phyloP scores from a whole-genome alignment of 2,113 vertebrate species.

The Phoxinus phoxinus region DNA sequence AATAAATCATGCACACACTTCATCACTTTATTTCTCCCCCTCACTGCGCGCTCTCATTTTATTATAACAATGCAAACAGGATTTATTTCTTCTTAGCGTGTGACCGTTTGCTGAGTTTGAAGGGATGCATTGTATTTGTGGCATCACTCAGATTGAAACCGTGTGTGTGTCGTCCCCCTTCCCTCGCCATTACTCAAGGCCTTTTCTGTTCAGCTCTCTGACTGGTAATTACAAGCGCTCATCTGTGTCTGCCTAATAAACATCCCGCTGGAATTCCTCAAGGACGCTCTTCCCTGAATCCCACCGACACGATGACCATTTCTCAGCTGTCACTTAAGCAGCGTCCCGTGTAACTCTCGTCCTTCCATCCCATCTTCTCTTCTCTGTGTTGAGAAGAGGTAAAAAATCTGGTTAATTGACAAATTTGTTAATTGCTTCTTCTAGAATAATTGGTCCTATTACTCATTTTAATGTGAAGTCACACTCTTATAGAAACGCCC shows the following conservation, averaged over 20 bases:
- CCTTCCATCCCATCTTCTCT: not conserved
- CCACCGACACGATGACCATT: slow-evolving; percentile 20
- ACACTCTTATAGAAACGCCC: no score
- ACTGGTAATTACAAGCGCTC: slow-evolving; percentile 62
- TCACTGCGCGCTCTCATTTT: slow-evolving; percentile 18
- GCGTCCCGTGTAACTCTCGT: not conserved
- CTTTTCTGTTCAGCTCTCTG: slow-evolving; percentile 45
- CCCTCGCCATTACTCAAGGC: slow-evolving; percentile 53
- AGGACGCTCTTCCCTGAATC: slow-evolving; percentile 38
- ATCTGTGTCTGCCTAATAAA: slow-evolving; percentile 66
- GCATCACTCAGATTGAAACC: slow-evolving; percentile 22
- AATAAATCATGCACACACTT: not conserved
- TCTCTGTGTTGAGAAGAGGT: not conserved
- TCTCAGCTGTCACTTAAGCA: slow-evolving; percentile 57
- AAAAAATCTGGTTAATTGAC: not conserved
- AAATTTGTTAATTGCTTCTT: not conserved
- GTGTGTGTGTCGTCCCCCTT: not conserved
- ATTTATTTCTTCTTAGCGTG: slow-evolving; percentile 42
- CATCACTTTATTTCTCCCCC: not conserved
- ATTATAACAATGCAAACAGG: slow-evolving; percentile 24
- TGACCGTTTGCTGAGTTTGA: slow-evolving; percentile 54
- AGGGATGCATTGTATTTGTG: slow-evolving; percentile 50
- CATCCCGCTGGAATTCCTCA: slow-evolving; percentile 50
- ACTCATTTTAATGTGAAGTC: no score
- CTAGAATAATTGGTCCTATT: not conserved